Base-by-base conservation (phyloP, 2,888 invertebrate genomes). In the Drosophila picticornis region DNA sequence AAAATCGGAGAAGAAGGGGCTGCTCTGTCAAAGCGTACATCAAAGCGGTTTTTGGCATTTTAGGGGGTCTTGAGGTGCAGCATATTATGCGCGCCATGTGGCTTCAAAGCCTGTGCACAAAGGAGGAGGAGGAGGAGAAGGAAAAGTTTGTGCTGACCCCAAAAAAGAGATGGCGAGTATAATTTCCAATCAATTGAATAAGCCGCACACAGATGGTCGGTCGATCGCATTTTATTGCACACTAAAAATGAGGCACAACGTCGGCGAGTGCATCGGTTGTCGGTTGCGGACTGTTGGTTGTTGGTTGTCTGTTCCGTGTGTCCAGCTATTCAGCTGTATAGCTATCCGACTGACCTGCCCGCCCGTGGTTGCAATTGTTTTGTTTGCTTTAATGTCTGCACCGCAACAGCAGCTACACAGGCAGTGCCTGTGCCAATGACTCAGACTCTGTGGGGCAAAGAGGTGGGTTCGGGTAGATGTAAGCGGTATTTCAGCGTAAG, bases 141-240 rank as follows among this genome's bases (percentile, higher is more conserved):
- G 27, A 22, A 46, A 46, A 46, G 46, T 22, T 16, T 9, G 50
- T 64, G 77, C 71, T 85, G 90, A 87, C 88, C 84, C 82, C 72
- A 56, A 27, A 29, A 29, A 40, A 82, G 22, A 55, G 68, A 72
- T 63, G 52, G 70, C 69, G 71, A 58, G 72, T 73, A 72, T 75
- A 77, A 84, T 84, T 90, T 88, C 81, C 92, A 91, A 91, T 86
- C 92, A 89, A 91, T 90, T 86, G 83, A 86, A 80, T 86, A 80
- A 81, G 80, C 88, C 73, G 62, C 59, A 67, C 58, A 46, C 72
- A 82, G 66, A 64, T 68, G 68, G 50, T 46, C 64, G 43, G 50
- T 72, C 65, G 77, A 76, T 77, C 70, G 74, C 73, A 69, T 89
- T 90, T 90, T 86, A 90, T 86, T 89, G 90, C 81, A 81, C 84